Evolutionary conservation across 2,113 vertebrate genomes (phyloP).

Genomic region (Phylloscopus whistleri): DNA sequence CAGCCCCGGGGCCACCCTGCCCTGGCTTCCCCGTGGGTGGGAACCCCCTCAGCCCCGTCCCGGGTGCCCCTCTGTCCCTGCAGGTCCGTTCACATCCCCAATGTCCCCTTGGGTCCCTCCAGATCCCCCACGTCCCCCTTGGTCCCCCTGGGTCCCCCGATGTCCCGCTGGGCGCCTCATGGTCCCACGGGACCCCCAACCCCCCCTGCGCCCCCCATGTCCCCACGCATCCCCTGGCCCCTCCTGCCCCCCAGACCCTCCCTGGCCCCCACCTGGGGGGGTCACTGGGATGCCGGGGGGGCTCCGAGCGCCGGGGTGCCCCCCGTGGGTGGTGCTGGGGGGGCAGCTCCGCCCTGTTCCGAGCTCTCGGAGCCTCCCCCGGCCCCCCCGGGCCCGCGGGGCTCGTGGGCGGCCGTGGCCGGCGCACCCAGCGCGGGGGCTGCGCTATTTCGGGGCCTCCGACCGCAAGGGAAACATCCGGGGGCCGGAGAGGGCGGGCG

Average conservation of each 20-base stretch:
- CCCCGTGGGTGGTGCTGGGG: neutral
- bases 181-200: neutral
- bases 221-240: neutral
- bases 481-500: neutral
- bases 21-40: neutral
- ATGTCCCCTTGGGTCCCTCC: neutral
- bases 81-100: neutral
- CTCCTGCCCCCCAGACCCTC: neutral
- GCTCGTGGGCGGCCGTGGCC: conserved; percentile 30
- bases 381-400: neutral
- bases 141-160: neutral
- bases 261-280: neutral
- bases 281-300: no score
- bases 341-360: neutral
- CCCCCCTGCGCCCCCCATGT: neutral
- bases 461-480: conserved; percentile 44
- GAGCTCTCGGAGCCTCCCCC: neutral
- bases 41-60: neutral
- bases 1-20: neutral
- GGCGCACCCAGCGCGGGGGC: conserved; percentile 12
- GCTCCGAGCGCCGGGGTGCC: neutral
- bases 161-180: neutral
- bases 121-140: neutral
- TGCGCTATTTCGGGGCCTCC: conserved; percentile 32
- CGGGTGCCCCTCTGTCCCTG: neutral